Base-by-base conservation (phyloP, 1,140 invertebrate genomes). In the Acyrthosiphon pisum region DNA sequence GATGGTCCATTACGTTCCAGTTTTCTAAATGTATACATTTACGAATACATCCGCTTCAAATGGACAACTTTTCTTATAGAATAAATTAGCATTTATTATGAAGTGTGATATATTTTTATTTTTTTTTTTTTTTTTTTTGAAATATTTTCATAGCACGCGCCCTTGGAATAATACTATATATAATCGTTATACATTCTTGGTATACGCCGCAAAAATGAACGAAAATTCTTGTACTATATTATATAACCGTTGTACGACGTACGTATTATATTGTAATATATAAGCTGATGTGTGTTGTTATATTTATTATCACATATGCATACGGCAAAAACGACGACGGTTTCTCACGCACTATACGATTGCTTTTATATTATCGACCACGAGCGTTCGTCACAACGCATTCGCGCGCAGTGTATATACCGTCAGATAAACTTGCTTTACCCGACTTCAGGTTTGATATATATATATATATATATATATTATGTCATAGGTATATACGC, bases 311-410 rank as follows among this genome's bases (percentile, higher is more conserved):
- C 14, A 68, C 14, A n/a, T 18, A n/a, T n/a, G 4, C 23, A n/a
- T 76, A 76, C 60, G 30, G 14, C 30, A 76, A n/a, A 76, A 76
- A 76, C n/a, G 30, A n/a, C n/a, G 30, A n/a, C 60, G 60, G 30
- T 76, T 76, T 35, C 60, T 76, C 60, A 35, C n/a, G 60, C 60
- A 76, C 30, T 76, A 41, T 41, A 2, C 60, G 60, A 76, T 76
- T n/a, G 60, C 30, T 76, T 76, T 76, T n/a, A 76, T 76, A 76
- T 76, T 76, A 76, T 76, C 60, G n/a, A 76, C 60, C 60, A 76
- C 0, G 14, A 68, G 30, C 30, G 60, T 68, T n/a, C 11, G 11
- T 0, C 60, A 9, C 60, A 68, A 68, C 60, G 14, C 60, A n/a
- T 30, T 68, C 60, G 11, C 18, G 50, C 60, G 30, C 30, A 30